These are phyloP conservation scores for Verasper variegatus DNA, from an alignment of 2,113 vertebrate species.

Conservation along the genomic window DNA sequence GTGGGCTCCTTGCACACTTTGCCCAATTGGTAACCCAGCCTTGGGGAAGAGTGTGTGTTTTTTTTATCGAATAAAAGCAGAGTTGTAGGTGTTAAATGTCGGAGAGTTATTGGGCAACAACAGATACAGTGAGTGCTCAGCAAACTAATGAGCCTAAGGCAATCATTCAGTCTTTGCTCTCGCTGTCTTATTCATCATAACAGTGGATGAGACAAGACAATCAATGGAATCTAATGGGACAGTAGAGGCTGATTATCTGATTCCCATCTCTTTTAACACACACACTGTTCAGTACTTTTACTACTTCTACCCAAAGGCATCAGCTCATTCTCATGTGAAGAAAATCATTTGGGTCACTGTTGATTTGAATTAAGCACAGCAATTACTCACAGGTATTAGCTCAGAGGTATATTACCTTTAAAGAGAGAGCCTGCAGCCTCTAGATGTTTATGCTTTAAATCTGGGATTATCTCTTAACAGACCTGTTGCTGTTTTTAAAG, in stretches of 20 bases:
- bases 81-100: neutral
- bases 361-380: neutral
- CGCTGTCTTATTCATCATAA: neutral
- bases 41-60: no score
- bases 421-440: neutral
- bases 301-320: neutral
- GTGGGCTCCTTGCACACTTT: no score
- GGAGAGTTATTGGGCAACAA: no score
- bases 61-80: neutral
- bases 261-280: neutral
- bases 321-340: neutral
- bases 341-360: neutral
- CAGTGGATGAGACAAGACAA: neutral
- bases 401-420: constrained; percentile 1
- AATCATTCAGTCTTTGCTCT: constrained; percentile 1
- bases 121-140: no score
- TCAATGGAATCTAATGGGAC: constrained; percentile 22
- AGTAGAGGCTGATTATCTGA: constrained; percentile 9
- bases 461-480: neutral
- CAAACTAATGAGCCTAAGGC: no score
- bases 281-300: neutral
- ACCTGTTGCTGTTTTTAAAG: neutral
- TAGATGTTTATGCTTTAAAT: neutral
- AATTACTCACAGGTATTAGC: neutral
- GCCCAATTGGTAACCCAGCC: no score